Percentiles rank a stretch among this genome's conserved stretches.
Evolutionary conservation across 1,140 invertebrate genomes (phyloP).

Genomic region (Camponotus pennsylvanicus): DNA sequence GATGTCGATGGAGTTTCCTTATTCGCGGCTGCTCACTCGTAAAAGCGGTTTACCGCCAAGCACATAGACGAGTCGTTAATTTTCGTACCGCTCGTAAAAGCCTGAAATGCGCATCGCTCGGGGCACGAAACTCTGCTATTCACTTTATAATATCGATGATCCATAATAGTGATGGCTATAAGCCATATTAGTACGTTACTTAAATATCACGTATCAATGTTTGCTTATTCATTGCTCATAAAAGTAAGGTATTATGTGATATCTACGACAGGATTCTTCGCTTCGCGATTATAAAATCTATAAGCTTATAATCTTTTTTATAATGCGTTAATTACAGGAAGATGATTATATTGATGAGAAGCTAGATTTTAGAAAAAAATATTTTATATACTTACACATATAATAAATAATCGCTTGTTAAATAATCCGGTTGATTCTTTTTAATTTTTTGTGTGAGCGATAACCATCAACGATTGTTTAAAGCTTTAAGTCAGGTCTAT

Average conservation of each 20-base stretch:
- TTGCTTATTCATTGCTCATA: background rate
- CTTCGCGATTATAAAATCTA: too few relatives aligned
- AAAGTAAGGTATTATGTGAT: background rate
- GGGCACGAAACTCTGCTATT: conserved; percentile 32
- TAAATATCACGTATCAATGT: conserved; percentile 8
- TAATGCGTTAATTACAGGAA: too few relatives aligned
- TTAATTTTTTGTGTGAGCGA: too few relatives aligned
- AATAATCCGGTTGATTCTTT: too few relatives aligned
- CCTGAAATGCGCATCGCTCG: conserved; percentile 40
- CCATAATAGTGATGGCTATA: conserved; percentile 2
- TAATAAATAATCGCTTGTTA: too few relatives aligned
- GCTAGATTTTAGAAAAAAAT: too few relatives aligned
- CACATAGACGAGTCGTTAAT: conserved; percentile 55
- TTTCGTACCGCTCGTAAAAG: conserved; percentile 47
- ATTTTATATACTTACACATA: too few relatives aligned
- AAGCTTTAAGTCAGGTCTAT: too few relatives aligned
- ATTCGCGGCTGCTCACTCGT: conserved; percentile 50
- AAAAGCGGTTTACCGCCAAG: conserved; percentile 45
- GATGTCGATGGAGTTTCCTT: conserved; percentile 54
- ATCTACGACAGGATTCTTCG: background rate
- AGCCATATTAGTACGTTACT: background rate
- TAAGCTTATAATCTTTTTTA: too few relatives aligned
- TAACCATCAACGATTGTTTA: too few relatives aligned
- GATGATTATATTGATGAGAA: too few relatives aligned
- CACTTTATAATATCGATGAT: conserved; percentile 40